phyloP scores from a whole-genome alignment of 2,888 invertebrate genomes.

The Eupithecia inturbata region DNA sequence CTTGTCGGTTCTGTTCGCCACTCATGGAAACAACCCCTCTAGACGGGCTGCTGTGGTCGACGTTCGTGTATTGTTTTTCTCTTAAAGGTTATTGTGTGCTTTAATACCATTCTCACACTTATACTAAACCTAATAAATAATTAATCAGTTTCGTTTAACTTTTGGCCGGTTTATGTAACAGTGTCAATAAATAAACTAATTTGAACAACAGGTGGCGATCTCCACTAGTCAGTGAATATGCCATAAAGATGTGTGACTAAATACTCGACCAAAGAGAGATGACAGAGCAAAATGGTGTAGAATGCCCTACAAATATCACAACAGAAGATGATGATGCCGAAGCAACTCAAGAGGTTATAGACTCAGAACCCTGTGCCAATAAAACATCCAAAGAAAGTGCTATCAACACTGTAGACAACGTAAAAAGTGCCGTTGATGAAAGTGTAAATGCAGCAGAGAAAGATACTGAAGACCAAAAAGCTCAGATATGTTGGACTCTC shows the following conservation, averaged over 20 bases:
- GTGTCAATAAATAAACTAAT: conserved; percentile 17
- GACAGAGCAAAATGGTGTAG: conserved; percentile 73
- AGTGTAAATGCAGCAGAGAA: conserved; percentile 10
- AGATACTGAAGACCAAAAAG: conserved; percentile 42
- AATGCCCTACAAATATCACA: conserved; percentile 58
- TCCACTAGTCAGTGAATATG: conserved; percentile 41
- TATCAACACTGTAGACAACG: conserved; percentile 52
- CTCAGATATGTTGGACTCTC: conserved; percentile 68
- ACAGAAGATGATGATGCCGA: conserved; percentile 52
- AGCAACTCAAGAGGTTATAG: conserved; percentile 45
- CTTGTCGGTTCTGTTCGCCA: conserved; percentile 50
- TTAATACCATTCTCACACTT: neutral
- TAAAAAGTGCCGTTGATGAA: conserved; percentile 35
- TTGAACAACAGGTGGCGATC: conserved; percentile 28
- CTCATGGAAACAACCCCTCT: conserved; percentile 45
- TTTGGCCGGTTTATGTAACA: neutral
- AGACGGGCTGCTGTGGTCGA: conserved; percentile 25
- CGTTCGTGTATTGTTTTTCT: neutral
- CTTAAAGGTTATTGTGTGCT: neutral
- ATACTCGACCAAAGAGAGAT: conserved; percentile 62
- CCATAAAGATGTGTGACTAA: conserved; percentile 51
- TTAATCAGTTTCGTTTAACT: neutral
- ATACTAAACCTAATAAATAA: neutral
- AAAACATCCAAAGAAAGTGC: conserved; percentile 58
- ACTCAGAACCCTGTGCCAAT: conserved; percentile 64